These are phyloP conservation scores for Congeria kusceri DNA, from an alignment of 2,888 invertebrate genomes.

Conservation along the genomic window DNA sequence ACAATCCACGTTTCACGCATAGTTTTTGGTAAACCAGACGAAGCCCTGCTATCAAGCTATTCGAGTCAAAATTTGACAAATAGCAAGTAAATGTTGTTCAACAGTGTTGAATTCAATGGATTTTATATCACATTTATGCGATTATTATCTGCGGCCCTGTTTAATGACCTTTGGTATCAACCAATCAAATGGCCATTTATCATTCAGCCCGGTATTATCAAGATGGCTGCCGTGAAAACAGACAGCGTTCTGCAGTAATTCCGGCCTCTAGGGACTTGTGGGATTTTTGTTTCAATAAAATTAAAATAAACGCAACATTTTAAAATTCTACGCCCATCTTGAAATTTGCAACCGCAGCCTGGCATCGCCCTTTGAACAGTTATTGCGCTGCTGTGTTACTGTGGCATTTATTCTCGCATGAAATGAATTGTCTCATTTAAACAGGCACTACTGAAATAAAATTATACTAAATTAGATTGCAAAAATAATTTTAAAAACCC, in stretches of 20 bases:
- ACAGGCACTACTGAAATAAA: no score
- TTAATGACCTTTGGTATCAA: constrained; percentile 41
- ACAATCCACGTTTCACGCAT: no score
- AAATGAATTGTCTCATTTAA: no score
- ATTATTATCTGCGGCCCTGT: constrained; percentile 48
- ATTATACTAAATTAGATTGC: no score
- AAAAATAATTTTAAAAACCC: no score
- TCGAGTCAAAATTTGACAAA: constrained; percentile 27
- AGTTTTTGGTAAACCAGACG: no score
- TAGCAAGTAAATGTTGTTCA: constrained; percentile 5
- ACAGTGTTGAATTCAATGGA: constrained; percentile 40
- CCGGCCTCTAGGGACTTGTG: constrained; percentile 17
- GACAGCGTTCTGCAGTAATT: constrained; percentile 27
- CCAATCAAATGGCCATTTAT: constrained; percentile 55
- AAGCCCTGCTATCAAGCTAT: no score
- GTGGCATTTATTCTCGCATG: no score
- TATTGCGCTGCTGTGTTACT: no score
- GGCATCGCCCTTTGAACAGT: no score
- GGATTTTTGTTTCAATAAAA: constrained; percentile 53
- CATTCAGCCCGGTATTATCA: constrained; percentile 40
- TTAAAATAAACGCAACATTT: constrained; percentile 36
- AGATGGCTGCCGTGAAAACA: constrained; percentile 41
- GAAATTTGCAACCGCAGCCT: neutral
- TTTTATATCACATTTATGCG: constrained; percentile 40
- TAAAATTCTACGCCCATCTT: constrained; percentile 33